phyloP scores from a whole-genome alignment of 2,113 vertebrate genomes.

The Malurus melanocephalus region DNA sequence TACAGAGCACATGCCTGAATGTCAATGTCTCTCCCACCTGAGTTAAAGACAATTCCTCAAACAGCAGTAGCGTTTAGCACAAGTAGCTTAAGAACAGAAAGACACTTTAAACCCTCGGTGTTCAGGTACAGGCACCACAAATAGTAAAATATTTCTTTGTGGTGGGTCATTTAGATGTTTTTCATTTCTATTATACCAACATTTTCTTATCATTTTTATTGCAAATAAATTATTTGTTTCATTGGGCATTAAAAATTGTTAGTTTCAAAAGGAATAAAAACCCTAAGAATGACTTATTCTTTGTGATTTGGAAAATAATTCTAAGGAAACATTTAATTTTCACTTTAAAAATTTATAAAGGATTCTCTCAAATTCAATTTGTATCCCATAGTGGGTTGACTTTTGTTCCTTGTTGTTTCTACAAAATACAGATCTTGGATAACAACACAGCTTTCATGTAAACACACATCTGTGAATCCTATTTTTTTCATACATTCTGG shows the following conservation, averaged over 20 bases:
- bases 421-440: neutral
- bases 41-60: neutral
- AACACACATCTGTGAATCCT: neutral
- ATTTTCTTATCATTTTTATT: neutral
- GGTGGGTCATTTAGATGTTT: neutral
- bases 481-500: neutral
- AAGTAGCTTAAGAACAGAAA: neutral
- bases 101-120: neutral
- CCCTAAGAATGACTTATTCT: neutral
- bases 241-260: neutral
- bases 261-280: neutral
- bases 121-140: neutral
- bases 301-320: slow-evolving; percentile 29
- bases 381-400: neutral
- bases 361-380: neutral
- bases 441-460: neutral
- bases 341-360: neutral
- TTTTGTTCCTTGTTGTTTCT: slow-evolving; percentile 5
- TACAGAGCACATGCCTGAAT: neutral
- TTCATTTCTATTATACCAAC: neutral
- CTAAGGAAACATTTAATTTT: neutral
- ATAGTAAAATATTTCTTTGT: neutral
- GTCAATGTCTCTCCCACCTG: neutral
- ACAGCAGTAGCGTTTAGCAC: rapidly evolving
- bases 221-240: neutral